Base-by-base conservation (phyloP, 2,113 vertebrate genomes). In the Hippolais icterina region DNA sequence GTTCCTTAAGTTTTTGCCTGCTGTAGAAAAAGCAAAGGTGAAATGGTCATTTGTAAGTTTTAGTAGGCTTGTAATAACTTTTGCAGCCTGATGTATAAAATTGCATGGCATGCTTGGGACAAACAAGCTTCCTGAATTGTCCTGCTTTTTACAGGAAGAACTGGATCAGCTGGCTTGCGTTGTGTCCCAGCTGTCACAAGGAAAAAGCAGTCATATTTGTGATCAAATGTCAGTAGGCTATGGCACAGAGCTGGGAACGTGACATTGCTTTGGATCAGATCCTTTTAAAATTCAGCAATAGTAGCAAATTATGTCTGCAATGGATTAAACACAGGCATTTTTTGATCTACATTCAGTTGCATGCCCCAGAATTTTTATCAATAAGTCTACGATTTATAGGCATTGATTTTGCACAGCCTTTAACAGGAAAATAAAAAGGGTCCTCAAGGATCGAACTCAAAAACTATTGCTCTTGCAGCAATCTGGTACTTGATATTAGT, bases 161-260 rank as follows among this genome's bases (percentile, higher is more conserved):
- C 93, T 96, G 76, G 54, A 65, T 97, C 97, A 95, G 92, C 91
- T 95, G 96, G 97, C 84, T 96, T 92, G 86, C 2, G 2, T 80
- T 88, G 95, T 87, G 86, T 96, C 97, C 97, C 97, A 97, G 97
- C 97, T 97, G 96, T 96, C 95, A 95, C 94, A 69, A 79, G 94
- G 90, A 96, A 89, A 97, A 94, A 33, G 71, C 76, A 68, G 96
- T 96, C 95, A 95, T 97, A 97, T 96, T 97, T 72, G 33, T 97
- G 96, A 97, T 98, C 98, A 98, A 97, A 97, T 98, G 97, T 96
- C 97, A 97, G 94, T 97, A 96, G 89, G 95, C 97, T 96, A 80
- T 97, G 96, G 97, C 93, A 96, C 83, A 82, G 89, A 97, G 96
- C 90, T 92, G 90, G 92, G 96, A 97, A 96, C 41, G 64, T 94